These are phyloP conservation scores for Echinarachnius parma DNA, from an alignment of 53 echinoderm and acorn worm species.

Conservation along the genomic window DNA sequence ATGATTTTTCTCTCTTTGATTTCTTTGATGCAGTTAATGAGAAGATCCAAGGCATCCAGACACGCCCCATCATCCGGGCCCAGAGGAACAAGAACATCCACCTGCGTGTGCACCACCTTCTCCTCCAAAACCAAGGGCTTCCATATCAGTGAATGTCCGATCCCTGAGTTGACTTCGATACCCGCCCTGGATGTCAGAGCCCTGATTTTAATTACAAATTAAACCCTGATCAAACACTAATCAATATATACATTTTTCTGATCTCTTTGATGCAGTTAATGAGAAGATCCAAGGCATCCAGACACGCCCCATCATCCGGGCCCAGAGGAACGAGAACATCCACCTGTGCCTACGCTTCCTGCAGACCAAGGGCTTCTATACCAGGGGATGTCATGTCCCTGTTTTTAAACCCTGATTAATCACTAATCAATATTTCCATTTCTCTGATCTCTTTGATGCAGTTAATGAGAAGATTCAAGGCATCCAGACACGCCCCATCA, in stretches of 20 bases:
- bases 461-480: constrained; percentile 84
- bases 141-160: too few species aligned
- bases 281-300: constrained; percentile 83
- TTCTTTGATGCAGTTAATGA: constrained; percentile 64
- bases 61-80: constrained; percentile 87
- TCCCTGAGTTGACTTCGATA: too few species aligned
- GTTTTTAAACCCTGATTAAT: too few species aligned
- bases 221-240: too few species aligned
- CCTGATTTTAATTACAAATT: too few species aligned
- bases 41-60: constrained; percentile 83
- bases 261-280: constrained; percentile 61
- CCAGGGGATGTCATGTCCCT: too few species aligned
- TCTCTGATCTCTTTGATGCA: constrained; percentile 41
- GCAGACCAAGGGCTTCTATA: constrained; percentile 76
- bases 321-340: constrained; percentile 90
- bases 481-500: constrained; percentile 87
- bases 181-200: too few species aligned
- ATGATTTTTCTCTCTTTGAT: too few species aligned
- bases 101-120: constrained; percentile 74
- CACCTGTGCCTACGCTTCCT: constrained; percentile 82
- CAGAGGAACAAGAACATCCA: constrained; percentile 91
- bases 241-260: too few species aligned
- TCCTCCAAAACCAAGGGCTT: constrained; percentile 81
- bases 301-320: constrained; percentile 86
- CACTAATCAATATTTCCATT: too few species aligned